Evolutionary conservation across 2,113 vertebrate genomes (phyloP).

Genomic region (Etheostoma spectabile): DNA sequence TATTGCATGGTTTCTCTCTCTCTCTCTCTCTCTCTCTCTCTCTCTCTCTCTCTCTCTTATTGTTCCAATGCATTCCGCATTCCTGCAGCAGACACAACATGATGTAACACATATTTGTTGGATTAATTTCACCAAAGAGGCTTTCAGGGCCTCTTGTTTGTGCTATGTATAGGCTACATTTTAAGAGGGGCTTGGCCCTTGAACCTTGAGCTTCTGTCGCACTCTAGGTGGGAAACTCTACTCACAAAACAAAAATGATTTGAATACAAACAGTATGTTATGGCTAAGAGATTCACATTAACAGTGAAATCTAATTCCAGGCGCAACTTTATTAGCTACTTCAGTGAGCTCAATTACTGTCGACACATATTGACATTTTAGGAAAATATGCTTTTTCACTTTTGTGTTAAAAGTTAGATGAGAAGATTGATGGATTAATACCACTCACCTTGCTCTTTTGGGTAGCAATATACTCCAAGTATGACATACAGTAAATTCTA

Average conservation of each 20-base stretch:
- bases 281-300: not conserved
- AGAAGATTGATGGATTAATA: not conserved
- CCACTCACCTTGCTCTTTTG: not conserved
- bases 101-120: slow-evolving; percentile 49
- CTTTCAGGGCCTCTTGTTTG: slow-evolving; percentile 14
- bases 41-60: not conserved
- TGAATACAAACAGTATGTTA: not conserved
- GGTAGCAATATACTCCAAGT: not conserved
- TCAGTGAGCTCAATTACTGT: not conserved
- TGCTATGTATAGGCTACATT: not conserved
- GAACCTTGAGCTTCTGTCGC: not conserved
- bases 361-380: not conserved
- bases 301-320: not conserved
- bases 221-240: not conserved
- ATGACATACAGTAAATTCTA: not conserved
- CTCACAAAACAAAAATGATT: not conserved
- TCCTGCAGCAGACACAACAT: slow-evolving; percentile 54
- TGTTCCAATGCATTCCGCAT: slow-evolving; percentile 44
- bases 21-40: slow-evolving; percentile 5
- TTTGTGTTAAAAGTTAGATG: not conserved
- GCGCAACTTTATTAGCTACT: not conserved
- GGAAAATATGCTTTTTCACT: not conserved
- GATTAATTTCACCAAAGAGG: slow-evolving; percentile 29
- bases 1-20: slow-evolving; percentile 8
- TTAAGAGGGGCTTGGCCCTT: not conserved